Evolutionary conservation across 2,113 vertebrate genomes (phyloP).

Genomic region (Parotia lawesii): DNA sequence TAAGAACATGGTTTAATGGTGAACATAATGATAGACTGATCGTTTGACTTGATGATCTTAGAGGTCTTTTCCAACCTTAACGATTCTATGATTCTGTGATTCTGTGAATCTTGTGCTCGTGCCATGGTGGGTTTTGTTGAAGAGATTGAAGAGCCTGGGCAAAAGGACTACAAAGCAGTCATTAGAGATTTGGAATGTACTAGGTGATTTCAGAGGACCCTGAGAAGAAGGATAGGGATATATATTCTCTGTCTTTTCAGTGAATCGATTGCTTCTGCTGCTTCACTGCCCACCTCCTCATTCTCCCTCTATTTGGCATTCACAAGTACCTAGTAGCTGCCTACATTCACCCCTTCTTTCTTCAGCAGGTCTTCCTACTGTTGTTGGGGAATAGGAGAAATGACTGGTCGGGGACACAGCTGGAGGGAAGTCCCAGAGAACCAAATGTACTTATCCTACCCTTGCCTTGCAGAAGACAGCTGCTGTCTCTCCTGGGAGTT

Average conservation of each 20-base stretch:
- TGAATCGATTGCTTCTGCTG: neutral
- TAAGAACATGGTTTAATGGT: neutral
- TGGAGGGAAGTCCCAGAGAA: neutral
- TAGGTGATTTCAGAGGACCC: neutral
- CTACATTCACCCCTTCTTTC: neutral
- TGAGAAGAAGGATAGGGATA: neutral
- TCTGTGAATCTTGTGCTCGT: neutral
- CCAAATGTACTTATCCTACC: accelerated
- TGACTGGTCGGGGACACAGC: accelerated
- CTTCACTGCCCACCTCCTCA: accelerated
- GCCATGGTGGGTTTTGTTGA: neutral
- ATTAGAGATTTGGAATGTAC: neutral
- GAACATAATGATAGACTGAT: neutral
- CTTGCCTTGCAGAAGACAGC: neutral
- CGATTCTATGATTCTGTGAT: accelerated
- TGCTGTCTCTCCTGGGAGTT: neutral
- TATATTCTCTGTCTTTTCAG: neutral
- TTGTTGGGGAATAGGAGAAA: neutral
- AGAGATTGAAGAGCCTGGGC: accelerated
- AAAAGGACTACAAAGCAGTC: neutral
- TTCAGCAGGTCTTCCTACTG: neutral
- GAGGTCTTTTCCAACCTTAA: neutral
- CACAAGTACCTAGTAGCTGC: neutral
- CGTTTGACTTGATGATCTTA: neutral
- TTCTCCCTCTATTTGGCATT: neutral